Percentiles rank a stretch among this genome's conserved stretches.
Conservation (phyloP, 1,140 invertebrate genomes). For the Lucilia sericata region DNA sequence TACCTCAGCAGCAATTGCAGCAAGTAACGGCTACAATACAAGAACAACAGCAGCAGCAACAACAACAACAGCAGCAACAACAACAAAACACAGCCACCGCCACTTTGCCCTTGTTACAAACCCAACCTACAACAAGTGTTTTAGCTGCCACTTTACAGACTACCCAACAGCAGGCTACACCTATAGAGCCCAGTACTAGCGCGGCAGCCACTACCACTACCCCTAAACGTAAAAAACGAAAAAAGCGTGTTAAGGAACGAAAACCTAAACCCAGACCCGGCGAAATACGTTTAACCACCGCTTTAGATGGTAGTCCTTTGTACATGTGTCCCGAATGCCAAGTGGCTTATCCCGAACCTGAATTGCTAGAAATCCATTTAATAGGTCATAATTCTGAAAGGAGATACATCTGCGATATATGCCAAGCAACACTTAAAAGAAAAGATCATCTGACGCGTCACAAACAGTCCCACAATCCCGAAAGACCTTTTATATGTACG, state of each 20-base stretch:
- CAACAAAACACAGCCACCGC: constrained; percentile 45
- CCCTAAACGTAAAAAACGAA: constrained; percentile 83
- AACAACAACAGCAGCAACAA: constrained; percentile 52
- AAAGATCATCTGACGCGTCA: constrained; percentile 85
- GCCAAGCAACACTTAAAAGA: constrained; percentile 84
- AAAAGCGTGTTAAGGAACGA: constrained; percentile 82
- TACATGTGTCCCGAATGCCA: constrained; percentile 90
- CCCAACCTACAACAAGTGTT: background rate
- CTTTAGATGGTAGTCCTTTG: constrained; percentile 83
- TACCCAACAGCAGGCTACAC: background rate
- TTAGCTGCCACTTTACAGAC: constrained; percentile 25
- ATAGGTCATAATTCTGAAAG: constrained; percentile 82
- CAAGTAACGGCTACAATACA: constrained; percentile 53
- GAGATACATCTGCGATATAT: constrained; percentile 87
- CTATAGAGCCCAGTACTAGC: constrained; percentile 45
- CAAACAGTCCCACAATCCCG: constrained; percentile 85
- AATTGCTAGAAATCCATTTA: constrained; percentile 83
- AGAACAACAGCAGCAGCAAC: constrained; percentile 58
- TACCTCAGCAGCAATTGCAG: constrained; percentile 55
- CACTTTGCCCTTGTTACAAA: constrained; percentile 36
- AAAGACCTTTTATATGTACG: constrained; percentile 83
- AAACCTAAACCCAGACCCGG: constrained; percentile 84
- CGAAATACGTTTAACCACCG: constrained; percentile 84
- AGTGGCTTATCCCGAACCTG: constrained; percentile 86
- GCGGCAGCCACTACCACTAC: constrained; percentile 48